These are phyloP conservation scores for Narcine bancroftii DNA, from an alignment of 2,113 vertebrate species.

Conservation along the genomic window DNA sequence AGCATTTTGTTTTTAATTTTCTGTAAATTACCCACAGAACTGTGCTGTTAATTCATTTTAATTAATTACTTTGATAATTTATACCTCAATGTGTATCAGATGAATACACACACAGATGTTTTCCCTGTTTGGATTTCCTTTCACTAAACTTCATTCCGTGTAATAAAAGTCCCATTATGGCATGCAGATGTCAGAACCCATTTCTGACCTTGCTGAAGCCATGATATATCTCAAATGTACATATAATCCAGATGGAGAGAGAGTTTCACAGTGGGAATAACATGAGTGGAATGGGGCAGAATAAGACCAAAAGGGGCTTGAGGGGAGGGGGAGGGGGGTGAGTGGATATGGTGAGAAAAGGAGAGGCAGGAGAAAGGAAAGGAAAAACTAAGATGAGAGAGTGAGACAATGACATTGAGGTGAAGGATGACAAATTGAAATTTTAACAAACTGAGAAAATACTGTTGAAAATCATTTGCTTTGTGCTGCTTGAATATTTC, in stretches of 20 bases:
- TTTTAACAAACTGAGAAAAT: not conserved
- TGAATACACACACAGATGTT: slow-evolving; percentile 8
- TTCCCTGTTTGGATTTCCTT: not conserved
- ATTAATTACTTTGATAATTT: slow-evolving; percentile 24
- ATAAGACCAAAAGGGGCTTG: not conserved
- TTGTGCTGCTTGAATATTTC: too few relatives aligned
- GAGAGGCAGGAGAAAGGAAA: not conserved
- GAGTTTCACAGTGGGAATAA: not conserved
- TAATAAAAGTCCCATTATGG: not conserved
- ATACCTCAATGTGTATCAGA: not conserved
- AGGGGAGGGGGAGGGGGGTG: not conserved
- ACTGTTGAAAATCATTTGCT: not conserved
- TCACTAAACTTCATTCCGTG: not conserved
- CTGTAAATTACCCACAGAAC: slow-evolving; percentile 5
- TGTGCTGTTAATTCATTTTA: slow-evolving; percentile 33
- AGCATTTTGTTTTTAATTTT: slow-evolving; percentile 2
- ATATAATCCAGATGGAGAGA: not conserved
- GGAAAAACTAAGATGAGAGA: not conserved
- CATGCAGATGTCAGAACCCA: not conserved
- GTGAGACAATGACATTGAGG: not conserved
- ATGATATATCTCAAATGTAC: not conserved
- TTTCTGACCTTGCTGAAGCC: not conserved
- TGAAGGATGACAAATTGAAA: not conserved
- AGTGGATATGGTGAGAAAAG: not conserved
- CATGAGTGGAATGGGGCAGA: not conserved